Base-by-base conservation (phyloP, 2,113 vertebrate species). In the Shinisaurus crocodilurus region DNA sequence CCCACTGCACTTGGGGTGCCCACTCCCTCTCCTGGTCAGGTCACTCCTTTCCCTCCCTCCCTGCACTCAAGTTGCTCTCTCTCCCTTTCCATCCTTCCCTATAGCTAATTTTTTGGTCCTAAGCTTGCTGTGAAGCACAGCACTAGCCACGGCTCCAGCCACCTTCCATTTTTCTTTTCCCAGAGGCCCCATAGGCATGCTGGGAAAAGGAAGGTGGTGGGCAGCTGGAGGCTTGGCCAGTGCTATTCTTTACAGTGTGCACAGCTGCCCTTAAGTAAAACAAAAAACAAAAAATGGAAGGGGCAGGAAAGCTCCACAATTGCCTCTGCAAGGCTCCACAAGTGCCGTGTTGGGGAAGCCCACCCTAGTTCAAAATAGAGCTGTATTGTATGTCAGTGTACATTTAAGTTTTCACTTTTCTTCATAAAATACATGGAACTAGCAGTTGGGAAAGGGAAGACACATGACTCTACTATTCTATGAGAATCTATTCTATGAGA, bases 391-490 rank as follows among this genome's bases (percentile, higher is more conserved):
- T 74, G n/a, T 74, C 12, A 16, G 32, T 23, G 32, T 25, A 10
- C 76, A 79, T 32, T 13, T 4, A 13, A 69, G 32, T 69, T 43
- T 18, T 43, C 20, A 23, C 74, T 1, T 60, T 63, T 82, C 8
- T n/a, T 63, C 25, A 34, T 7, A 23, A 82, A 63, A 60, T 37
- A 23, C 29, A 37, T 63, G 54, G 34, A 18, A 16, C 48, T 81
- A 48, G 6, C 0, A 81, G 0, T 0, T 76, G 37, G 15, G 1
- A 69, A 85, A 60, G 18, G 13, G 3, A 60, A 18, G 20, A 20
- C 23, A 37, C 43, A 16, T 63, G 37, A 34, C 13, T 57, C 3
- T 18, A 82, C 10, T 6, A 20, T 84, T 27, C 1, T 50, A 50
- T 50, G 48, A 50, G 48, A 15, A 84, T 29, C 25, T 84, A 67